phyloP scores from a whole-genome alignment of 2,113 vertebrate genomes.

The Antigone vipio region DNA sequence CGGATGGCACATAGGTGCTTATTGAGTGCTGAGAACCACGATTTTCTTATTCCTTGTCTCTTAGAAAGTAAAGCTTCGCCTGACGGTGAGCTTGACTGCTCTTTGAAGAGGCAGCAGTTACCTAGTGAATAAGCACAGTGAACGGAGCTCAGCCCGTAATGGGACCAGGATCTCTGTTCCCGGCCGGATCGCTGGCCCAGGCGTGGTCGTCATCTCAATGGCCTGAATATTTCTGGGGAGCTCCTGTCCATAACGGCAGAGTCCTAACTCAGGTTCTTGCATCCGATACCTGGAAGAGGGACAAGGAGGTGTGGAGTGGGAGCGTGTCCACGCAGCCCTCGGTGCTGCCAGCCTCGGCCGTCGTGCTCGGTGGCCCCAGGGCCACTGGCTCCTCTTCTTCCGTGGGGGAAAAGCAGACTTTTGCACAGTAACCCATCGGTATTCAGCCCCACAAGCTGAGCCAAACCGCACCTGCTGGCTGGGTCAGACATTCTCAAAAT shows the following conservation, averaged over 20 bases:
- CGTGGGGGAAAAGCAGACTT: neutral
- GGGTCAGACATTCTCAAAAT: neutral
- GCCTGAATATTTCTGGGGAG: neutral
- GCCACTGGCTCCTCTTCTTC: neutral
- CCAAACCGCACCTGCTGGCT: neutral
- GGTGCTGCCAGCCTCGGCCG: too few relatives aligned
- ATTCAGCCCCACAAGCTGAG: neutral
- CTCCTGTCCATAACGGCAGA: neutral
- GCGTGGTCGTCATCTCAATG: accelerated
- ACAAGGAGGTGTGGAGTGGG: neutral
- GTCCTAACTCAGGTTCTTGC: neutral
- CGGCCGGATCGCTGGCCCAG: accelerated
- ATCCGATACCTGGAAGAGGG: neutral
- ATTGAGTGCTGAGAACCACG: neutral
- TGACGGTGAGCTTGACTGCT: neutral
- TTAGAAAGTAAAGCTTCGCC: neutral
- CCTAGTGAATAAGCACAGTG: neutral
- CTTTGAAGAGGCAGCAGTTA: neutral
- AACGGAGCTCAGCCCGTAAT: neutral
- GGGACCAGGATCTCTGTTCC: neutral
- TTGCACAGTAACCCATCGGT: neutral
- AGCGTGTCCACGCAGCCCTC: accelerated
- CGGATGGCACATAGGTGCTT: neutral
- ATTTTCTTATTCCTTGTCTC: neutral
- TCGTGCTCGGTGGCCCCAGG: neutral